Conservation (phyloP, 37 sponge, comb jelly and placozoan genomes). For the Diacarnus erythraeanus region DNA sequence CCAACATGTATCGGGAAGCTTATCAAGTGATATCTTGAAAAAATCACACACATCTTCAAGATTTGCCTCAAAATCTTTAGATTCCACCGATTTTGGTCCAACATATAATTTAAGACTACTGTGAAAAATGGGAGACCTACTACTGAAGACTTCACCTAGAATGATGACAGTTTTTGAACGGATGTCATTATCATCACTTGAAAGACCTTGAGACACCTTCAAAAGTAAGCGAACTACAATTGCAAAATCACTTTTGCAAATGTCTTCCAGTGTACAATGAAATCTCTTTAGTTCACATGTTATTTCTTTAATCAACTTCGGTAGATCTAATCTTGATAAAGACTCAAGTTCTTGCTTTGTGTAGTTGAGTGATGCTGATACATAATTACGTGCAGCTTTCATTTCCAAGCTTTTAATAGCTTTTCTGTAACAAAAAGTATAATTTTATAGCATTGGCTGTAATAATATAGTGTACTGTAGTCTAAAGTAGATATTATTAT, state of each 20-base stretch:
- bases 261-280: conserved; percentile 14
- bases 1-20: conserved; percentile 33
- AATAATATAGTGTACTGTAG: no score
- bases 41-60: neutral
- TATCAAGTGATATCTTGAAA: conserved; percentile 14
- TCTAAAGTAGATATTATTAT: no score
- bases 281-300: conserved; percentile 15
- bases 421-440: no score
- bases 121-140: conserved; percentile 49
- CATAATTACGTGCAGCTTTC: no score
- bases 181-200: neutral
- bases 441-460: no score
- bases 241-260: neutral
- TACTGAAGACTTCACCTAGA: conserved; percentile 56
- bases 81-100: no score
- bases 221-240: conserved; percentile 7
- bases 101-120: conserved; percentile 20
- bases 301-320: neutral
- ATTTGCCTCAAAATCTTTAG: neutral
- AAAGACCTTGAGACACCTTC: conserved; percentile 6
- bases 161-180: conserved; percentile 16
- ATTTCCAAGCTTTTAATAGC: no score
- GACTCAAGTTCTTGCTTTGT: no score
- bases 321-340: no score
- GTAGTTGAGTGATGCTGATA: no score